Conservation (phyloP, 2,797 vertebrate genomes). For the Helicolenus hilgendorfi region DNA sequence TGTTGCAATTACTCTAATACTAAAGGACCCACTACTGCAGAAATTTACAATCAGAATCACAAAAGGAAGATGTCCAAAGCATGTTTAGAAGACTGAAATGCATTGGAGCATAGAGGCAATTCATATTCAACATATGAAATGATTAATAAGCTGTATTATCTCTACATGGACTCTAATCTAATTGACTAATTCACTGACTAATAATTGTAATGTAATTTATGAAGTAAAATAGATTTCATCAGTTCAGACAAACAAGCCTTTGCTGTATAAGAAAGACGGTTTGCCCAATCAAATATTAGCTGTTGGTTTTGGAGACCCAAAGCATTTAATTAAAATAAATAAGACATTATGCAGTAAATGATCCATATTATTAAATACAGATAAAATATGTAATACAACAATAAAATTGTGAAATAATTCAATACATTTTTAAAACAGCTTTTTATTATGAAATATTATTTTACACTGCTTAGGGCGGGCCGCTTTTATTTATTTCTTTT, state of each 20-base stretch:
- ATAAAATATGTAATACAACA: background rate
- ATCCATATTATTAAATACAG: background rate
- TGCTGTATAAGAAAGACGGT: background rate
- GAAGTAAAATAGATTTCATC: slow-evolving; percentile 12
- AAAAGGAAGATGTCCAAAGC: slow-evolving; percentile 26
- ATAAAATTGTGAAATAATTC: background rate
- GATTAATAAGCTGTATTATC: slow-evolving; percentile 18
- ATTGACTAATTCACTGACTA: background rate
- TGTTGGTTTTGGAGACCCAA: slow-evolving; percentile 11
- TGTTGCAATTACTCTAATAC: slow-evolving; percentile 22
- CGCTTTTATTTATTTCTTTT: background rate
- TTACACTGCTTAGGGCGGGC: background rate
- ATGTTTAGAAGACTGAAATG: slow-evolving; percentile 34
- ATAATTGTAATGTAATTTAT: background rate
- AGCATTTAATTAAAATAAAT: slow-evolving; percentile 9
- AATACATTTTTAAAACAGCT: background rate
- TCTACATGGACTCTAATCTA: slow-evolving; percentile 34
- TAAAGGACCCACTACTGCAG: slow-evolving; percentile 24
- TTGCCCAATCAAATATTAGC: slow-evolving; percentile 7
- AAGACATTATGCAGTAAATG: background rate
- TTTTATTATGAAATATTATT: background rate
- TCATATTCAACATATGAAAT: slow-evolving; percentile 25
- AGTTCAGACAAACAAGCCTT: slow-evolving; percentile 25
- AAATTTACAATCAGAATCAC: slow-evolving; percentile 41
- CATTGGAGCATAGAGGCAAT: slow-evolving; percentile 32